phyloP scores from a whole-genome alignment of 2,888 invertebrate genomes.

The Isoperla grammatica region DNA sequence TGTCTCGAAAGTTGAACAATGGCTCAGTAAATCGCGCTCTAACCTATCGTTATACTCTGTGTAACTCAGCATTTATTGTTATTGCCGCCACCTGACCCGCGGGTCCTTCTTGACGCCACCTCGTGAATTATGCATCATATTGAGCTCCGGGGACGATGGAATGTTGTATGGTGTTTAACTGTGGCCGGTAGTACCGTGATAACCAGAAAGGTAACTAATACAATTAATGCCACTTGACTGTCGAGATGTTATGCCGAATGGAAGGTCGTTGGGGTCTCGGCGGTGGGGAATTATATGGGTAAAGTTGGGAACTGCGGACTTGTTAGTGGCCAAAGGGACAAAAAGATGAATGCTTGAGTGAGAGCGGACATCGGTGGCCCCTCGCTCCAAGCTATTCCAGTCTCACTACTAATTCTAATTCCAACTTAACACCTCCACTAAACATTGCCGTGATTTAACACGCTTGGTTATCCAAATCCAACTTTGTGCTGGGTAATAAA shows the following conservation, averaged over 20 bases:
- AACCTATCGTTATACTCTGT: background rate
- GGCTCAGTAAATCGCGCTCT: background rate
- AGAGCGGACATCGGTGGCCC: no score
- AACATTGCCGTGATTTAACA: no score
- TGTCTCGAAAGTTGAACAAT: background rate
- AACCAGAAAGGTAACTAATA: background rate
- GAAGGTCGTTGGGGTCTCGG: background rate
- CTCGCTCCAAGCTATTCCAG: no score
- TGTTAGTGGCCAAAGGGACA: conserved; percentile 15
- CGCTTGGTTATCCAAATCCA: no score
- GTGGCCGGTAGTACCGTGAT: no score
- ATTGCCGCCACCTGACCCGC: conserved; percentile 6
- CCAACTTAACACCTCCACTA: no score
- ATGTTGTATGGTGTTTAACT: no score
- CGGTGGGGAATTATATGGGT: conserved; percentile 16
- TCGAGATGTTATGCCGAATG: background rate
- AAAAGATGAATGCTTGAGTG: background rate
- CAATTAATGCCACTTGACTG: conserved; percentile 4
- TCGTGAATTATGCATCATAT: conserved; percentile 25
- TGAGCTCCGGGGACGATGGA: conserved; percentile 19
- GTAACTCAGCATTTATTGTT: conserved; percentile 8
- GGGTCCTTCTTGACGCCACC: background rate
- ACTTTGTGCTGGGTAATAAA: no score
- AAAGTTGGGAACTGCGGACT: conserved; percentile 15
- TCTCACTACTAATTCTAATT: no score